Conservation (phyloP, 2,888 invertebrate species). For the Dexiosoma caninum region DNA sequence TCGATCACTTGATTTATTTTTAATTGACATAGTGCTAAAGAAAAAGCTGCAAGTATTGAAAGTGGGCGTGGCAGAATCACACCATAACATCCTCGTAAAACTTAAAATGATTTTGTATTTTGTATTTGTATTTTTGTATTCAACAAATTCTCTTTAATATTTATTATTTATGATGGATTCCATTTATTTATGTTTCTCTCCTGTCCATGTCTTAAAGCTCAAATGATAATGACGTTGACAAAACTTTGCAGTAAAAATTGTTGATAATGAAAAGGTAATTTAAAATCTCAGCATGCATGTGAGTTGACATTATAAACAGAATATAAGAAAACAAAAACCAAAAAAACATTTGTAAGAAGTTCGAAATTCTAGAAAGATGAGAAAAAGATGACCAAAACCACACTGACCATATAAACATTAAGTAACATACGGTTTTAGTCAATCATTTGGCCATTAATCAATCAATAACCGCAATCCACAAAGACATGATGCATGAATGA, state of each 20-base stretch:
- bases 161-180: background rate
- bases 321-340: background rate
- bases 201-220: background rate
- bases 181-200: background rate
- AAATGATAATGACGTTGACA: background rate
- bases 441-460: constrained; percentile 44
- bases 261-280: background rate
- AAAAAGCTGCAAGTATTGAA: too few species aligned
- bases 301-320: background rate
- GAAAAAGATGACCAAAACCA: too few species aligned
- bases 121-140: too few species aligned
- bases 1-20: too few species aligned
- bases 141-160: too few species aligned
- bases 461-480: constrained; percentile 27
- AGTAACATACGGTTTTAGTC: background rate
- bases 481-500: background rate
- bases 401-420: background rate
- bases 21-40: too few species aligned
- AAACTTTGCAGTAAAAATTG: background rate
- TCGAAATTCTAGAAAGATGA: background rate
- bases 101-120: too few species aligned
- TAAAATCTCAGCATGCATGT: background rate
- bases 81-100: too few species aligned
- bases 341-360: background rate
- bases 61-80: too few species aligned